Percentiles rank a stretch among this genome's conserved stretches.
Conservation (phyloP, 2,113 vertebrate species). For the human (Homo sapiens) region DNA sequence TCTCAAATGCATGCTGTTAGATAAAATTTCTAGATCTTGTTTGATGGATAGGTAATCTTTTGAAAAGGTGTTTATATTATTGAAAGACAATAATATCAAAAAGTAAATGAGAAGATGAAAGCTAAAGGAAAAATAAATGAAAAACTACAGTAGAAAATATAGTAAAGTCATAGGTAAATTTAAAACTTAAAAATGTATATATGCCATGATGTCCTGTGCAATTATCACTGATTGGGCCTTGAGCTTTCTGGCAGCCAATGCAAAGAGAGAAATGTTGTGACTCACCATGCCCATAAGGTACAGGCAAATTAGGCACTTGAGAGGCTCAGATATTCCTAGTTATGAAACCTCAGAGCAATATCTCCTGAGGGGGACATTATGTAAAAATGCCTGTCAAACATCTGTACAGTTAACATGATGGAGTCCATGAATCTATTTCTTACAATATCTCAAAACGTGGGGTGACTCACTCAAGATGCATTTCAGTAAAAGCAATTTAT, state of each 20-base stretch:
- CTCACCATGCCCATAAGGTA: neutral
- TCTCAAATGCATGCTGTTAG: neutral
- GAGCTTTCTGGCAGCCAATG: neutral
- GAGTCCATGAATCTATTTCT: neutral
- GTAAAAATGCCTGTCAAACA: neutral
- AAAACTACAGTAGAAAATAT: neutral
- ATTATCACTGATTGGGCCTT: neutral
- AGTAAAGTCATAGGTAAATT: neutral
- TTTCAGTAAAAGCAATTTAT: neutral
- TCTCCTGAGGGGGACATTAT: neutral
- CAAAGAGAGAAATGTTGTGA: neutral
- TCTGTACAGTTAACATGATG: neutral
- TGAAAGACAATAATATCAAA: neutral
- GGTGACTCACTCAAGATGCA: neutral
- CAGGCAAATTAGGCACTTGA: neutral
- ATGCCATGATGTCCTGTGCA: neutral
- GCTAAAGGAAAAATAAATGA: neutral
- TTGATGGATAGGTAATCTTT: neutral
- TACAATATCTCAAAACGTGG: neutral
- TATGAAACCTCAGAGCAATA: neutral
- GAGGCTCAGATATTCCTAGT: neutral
- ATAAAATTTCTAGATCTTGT: neutral
- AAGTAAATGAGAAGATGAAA: constrained; percentile 14
- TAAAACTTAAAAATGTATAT: neutral
- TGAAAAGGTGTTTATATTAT: neutral